Evolutionary conservation across 2,113 vertebrate species (phyloP), one percentile per base, ranked within the genome.

Genomic region (Oxyura jamaicensis): DNA sequence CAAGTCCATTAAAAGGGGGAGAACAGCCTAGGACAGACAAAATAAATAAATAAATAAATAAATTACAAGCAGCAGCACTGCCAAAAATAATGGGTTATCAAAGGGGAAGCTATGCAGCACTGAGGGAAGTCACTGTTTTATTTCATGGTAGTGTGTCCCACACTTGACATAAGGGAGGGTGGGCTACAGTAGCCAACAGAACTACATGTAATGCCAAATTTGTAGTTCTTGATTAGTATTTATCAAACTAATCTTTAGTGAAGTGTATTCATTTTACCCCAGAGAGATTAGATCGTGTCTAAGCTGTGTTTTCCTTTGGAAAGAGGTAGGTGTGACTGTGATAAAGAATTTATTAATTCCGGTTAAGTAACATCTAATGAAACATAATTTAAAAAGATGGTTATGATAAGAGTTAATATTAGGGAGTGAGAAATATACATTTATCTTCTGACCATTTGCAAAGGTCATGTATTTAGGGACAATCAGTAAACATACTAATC

Each of bases 331-430:
- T 84, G 68, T 81, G 87, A 80, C 68, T 86, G 5, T 11, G 68
- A 86, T 63, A 68, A 67, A 77, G 41, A 83, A 76, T 52, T 69
- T 84, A 83, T 75, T 90, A 29, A 89, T 87, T 95, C 80, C 65
- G 60, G 29, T 90, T 93, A 88, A 94, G 92, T 88, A 93, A 84
- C 77, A 76, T 44, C 68, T 95, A 80, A 88, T 88, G 83, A 83
- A 84, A 92, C 4, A 11, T 62, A 53, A 90, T 85, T 91, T 89
- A 69, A 44, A 77, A 71, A 90, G 93, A 50, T 58, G 44, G 29
- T 35, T 92, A 36, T 66, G 83, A 79, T 79, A 60, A 67, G 2
- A 88, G 67, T 71, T 92, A 79, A 92, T 53, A 58, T 81, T 44
- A 83, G 68, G 41, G 42, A 88, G 18, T 31, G 25, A 62, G 71